phyloP scores from a whole-genome alignment of 2,888 invertebrate species.

The Lasioglossum figueresi region DNA sequence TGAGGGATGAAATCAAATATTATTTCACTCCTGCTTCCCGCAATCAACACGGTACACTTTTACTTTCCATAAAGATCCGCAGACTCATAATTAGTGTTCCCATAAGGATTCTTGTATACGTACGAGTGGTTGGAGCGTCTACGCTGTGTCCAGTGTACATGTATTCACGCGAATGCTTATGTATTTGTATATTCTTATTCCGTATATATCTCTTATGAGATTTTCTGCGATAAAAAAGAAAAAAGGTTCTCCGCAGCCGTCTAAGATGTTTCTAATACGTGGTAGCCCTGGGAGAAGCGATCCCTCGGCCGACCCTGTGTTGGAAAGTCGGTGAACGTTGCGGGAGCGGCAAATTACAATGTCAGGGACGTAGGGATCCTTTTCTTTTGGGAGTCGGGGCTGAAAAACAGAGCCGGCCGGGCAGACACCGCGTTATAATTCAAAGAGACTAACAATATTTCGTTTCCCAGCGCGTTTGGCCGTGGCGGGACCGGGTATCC shows the following conservation, averaged over 20 bases:
- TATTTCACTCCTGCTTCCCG: no score
- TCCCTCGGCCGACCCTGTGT: not conserved
- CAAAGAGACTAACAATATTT: constrained; percentile 65
- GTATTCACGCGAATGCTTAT: no score
- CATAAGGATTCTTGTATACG: no score
- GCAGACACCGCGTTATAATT: constrained; percentile 64
- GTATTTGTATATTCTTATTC: no score
- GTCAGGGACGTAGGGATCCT: constrained; percentile 12
- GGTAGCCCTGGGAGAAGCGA: not conserved
- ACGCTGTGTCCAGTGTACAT: no score
- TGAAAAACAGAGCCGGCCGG: not conserved
- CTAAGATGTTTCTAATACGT: not conserved
- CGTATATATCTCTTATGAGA: no score
- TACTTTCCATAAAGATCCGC: no score
- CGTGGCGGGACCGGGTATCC: constrained; percentile 14
- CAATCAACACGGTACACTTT: no score
- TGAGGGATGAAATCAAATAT: no score
- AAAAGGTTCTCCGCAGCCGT: not conserved
- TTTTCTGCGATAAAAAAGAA: no score
- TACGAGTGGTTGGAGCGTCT: no score
- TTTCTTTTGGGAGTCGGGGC: constrained; percentile 5
- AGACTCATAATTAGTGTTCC: no score
- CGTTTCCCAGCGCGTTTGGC: constrained; percentile 48
- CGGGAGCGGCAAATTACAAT: constrained; percentile 15
- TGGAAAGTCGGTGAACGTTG: not conserved